phyloP scores from a whole-genome alignment of 2,797 vertebrate species.

The Hippopotamyrus pictus region DNA sequence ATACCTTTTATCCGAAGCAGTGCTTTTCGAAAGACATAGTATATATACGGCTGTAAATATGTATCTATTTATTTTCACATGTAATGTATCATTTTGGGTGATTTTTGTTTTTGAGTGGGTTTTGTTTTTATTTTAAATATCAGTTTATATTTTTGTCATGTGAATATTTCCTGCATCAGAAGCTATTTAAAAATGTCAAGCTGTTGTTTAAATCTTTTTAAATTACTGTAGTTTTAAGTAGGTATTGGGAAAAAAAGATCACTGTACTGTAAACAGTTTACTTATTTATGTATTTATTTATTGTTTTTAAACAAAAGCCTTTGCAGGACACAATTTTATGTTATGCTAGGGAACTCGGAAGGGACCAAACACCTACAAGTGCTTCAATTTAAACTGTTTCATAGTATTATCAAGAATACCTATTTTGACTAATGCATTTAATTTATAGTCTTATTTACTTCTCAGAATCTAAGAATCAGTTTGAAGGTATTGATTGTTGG shows the following conservation, averaged over 20 bases:
- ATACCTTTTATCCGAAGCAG: constrained; percentile 56
- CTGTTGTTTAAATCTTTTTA: constrained; percentile 30
- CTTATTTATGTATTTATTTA: constrained; percentile 19
- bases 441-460: constrained; percentile 22
- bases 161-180: constrained; percentile 42
- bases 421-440: constrained; percentile 9
- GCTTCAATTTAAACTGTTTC: constrained; percentile 43
- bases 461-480: constrained; percentile 18
- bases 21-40: constrained; percentile 58
- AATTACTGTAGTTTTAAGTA: constrained; percentile 31
- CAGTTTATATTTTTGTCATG: constrained; percentile 48
- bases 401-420: constrained; percentile 12
- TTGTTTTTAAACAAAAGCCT: constrained; percentile 4
- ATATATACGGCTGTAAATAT: constrained; percentile 63
- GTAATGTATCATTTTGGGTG: constrained; percentile 42
- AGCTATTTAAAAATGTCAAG: constrained; percentile 33
- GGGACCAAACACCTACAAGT: constrained; percentile 50
- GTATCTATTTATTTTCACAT: constrained; percentile 52
- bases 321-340: constrained; percentile 12
- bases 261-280: constrained; percentile 30
- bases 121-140: constrained; percentile 21
- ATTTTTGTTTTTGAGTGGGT: constrained; percentile 41
- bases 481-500: constrained; percentile 18
- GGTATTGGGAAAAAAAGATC: constrained; percentile 23
- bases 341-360: constrained; percentile 25